Conservation (phyloP, 2,888 invertebrate genomes). For the Omphaloscelis lunosa region DNA sequence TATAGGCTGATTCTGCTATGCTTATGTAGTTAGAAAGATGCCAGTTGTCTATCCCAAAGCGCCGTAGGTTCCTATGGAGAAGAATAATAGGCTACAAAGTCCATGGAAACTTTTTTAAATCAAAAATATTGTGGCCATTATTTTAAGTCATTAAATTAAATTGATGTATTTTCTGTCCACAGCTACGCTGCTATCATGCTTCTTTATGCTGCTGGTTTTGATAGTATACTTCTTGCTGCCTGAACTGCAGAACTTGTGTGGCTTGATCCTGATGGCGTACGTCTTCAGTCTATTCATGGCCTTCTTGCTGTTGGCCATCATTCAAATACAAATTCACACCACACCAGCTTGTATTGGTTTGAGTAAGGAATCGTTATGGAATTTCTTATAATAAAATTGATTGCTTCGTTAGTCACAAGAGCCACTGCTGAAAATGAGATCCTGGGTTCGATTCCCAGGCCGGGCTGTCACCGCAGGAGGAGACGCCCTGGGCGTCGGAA, state of each 20-base stretch:
- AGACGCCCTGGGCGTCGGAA: too few relatives aligned
- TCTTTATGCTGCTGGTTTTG: conserved; percentile 76
- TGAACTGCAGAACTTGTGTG: conserved; percentile 77
- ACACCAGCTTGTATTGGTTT: conserved; percentile 65
- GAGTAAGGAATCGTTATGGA: conserved; percentile 69
- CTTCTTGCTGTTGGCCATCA: conserved; percentile 73
- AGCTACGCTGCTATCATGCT: conserved; percentile 74
- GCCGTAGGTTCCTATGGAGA: background rate
- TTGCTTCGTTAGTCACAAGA: background rate
- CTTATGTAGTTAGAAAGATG: background rate
- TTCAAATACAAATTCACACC: conserved; percentile 65
- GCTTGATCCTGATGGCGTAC: conserved; percentile 79
- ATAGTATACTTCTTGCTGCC: conserved; percentile 76
- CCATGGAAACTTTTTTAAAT: background rate
- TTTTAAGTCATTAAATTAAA: background rate
- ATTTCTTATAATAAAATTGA: background rate
- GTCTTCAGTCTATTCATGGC: conserved; percentile 75
- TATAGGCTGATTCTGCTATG: too few relatives aligned
- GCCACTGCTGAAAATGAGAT: too few relatives aligned
- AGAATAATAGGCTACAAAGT: background rate
- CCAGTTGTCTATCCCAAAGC: background rate
- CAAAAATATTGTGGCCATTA: background rate
- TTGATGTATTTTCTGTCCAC: conserved; percentile 44
- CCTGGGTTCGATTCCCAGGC: background rate
- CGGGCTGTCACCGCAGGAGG: too few relatives aligned